Conservation (phyloP, 2,888 invertebrate species). For the Hylaea fasciaria region DNA sequence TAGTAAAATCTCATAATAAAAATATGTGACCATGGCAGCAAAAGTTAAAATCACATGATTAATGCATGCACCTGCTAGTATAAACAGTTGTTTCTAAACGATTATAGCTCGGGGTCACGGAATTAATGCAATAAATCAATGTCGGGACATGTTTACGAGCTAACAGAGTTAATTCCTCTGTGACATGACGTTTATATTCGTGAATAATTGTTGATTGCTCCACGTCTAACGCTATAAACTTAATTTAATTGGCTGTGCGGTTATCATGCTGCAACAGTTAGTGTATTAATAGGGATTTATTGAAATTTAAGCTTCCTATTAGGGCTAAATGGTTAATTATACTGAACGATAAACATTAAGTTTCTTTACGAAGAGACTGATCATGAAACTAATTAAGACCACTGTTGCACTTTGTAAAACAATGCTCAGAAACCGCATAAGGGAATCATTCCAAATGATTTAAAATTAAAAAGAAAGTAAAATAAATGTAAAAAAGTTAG, state of each 20-base stretch:
- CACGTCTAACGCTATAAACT: constrained; percentile 49
- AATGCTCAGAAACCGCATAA: no score
- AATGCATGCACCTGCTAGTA: constrained; percentile 58
- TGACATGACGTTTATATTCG: constrained; percentile 83
- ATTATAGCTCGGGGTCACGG: constrained; percentile 67
- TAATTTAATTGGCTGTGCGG: constrained; percentile 44
- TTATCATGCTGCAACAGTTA: constrained; percentile 33
- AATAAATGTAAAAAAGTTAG: no score
- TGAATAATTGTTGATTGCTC: constrained; percentile 80
- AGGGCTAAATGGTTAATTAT: constrained; percentile 7
- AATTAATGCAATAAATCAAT: constrained; percentile 82
- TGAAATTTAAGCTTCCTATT: constrained; percentile 28
- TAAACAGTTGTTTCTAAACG: constrained; percentile 71
- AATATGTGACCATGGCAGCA: neutral
- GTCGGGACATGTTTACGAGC: constrained; percentile 83
- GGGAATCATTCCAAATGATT: no score
- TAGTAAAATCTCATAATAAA: neutral
- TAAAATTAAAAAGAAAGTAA: no score
- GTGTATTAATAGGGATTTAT: constrained; percentile 20
- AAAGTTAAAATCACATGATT: neutral
- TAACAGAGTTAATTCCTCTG: constrained; percentile 82
- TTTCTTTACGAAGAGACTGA: neutral
- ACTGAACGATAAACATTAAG: constrained; percentile 23
- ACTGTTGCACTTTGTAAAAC: no score
- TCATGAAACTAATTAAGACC: no score